Conservation (phyloP, 37 sponge, comb jelly and placozoan species). For the Crambe crambe region DNA sequence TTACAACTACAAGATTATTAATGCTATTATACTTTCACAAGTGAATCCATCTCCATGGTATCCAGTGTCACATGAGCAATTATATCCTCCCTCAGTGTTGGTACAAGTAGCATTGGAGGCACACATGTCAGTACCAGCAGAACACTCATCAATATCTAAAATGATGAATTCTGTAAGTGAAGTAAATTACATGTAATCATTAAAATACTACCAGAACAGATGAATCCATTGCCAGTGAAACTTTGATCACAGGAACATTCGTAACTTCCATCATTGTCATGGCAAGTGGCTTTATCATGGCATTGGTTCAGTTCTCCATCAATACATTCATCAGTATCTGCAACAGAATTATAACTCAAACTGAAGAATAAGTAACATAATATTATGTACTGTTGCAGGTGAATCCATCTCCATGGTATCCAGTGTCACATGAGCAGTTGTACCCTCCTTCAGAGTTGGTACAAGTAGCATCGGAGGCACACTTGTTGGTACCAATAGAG, state of each 20-base stretch:
- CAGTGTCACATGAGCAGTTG: not conserved
- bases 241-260: constrained; percentile 37
- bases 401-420: not conserved
- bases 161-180: too few species aligned
- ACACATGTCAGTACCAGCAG: not conserved
- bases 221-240: constrained; percentile 36
- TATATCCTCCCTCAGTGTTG: constrained; percentile 47
- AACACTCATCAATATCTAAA: constrained; percentile 63
- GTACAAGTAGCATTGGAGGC: constrained; percentile 11
- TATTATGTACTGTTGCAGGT: not conserved
- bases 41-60: constrained; percentile 40
- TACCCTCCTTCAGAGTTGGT: not conserved
- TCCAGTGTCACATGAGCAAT: constrained; percentile 40
- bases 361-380: not conserved
- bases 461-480: not conserved
- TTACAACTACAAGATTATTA: too few species aligned
- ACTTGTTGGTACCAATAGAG: not conserved
- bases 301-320: not conserved
- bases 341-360: too few species aligned
- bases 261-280: constrained; percentile 45
- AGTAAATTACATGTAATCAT: not conserved
- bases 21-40: constrained; percentile 21
- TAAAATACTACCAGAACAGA: not conserved
- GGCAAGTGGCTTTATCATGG: constrained; percentile 10
- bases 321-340: constrained; percentile 68